A percentile compares a stretch with the other conserved stretches of the same genome.
Conservation (phyloP, 2,888 invertebrate species). For the Sphaerophoria taeniata region DNA sequence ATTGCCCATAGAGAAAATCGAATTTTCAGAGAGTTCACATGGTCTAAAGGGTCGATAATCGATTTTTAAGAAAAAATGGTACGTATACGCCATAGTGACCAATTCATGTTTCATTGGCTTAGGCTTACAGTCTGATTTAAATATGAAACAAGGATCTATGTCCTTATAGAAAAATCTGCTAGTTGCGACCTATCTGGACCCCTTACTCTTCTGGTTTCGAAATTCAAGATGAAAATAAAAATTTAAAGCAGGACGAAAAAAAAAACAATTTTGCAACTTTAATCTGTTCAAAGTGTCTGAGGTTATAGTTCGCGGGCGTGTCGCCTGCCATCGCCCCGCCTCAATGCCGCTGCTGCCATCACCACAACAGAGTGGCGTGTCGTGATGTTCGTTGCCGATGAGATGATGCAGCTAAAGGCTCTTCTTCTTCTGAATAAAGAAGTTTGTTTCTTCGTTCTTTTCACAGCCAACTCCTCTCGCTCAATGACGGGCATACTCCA, state of each 20-base stretch:
- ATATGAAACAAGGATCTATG: not conserved
- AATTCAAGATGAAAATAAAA: not conserved
- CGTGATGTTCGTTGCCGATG: slow-evolving; percentile 31
- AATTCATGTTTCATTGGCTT: too few species aligned
- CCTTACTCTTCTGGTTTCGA: slow-evolving; percentile 4
- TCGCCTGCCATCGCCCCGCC: not conserved
- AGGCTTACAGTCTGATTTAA: too few species aligned
- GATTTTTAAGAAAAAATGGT: not conserved
- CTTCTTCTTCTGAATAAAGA: slow-evolving; percentile 9
- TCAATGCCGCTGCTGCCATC: too few species aligned
- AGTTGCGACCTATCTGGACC: not conserved
- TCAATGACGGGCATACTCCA: slow-evolving; percentile 43
- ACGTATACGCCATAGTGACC: not conserved
- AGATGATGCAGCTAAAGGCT: slow-evolving; percentile 19
- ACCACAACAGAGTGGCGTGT: not conserved
- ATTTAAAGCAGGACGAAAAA: not conserved
- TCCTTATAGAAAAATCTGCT: not conserved
- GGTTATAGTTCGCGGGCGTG: slow-evolving; percentile 36
- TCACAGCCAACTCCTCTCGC: not conserved
- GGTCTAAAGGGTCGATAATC: not conserved
- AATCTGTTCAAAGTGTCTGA: slow-evolving; percentile 56
- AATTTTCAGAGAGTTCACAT: not conserved
- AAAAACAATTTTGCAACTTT: slow-evolving; percentile 42
- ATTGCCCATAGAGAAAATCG: slow-evolving; percentile 1
- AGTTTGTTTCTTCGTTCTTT: not conserved